Evolutionary conservation across 1,140 invertebrate genomes (phyloP), one percentile per base, ranked within the genome.

Genomic region (Macrobrachium rosenbergii): DNA sequence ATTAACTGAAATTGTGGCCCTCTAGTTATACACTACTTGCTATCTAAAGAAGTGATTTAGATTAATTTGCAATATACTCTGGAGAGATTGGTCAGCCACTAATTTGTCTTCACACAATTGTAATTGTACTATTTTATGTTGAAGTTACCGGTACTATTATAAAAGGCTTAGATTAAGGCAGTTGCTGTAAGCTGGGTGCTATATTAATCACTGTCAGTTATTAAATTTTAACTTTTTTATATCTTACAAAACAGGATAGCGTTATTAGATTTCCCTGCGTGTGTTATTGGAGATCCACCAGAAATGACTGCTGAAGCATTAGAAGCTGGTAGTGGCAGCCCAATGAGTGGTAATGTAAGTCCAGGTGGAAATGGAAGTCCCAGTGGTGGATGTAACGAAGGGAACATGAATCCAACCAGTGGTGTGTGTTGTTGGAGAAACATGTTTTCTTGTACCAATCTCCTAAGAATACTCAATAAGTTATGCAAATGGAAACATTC

Each of bases 401-500:
- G 79, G n/a, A 76, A 73, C 73, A 69, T 45, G 12, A 97, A 98
- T 92, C 96, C 98, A 90, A 96, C 96, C 23, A 96, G 98, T 90
- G 95, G 95, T 89, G 95, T 96, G 67, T 99, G 96, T 93, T 98
- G 97, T 72, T 99, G 98, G 99, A 94, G 98, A 89, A 99, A 99
- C 93, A 94, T 99, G 37, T 99, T 99, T 92, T 97, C 98, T 2
- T 99, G 98, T 91, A 99, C 28, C 99, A 76, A 99, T 92, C 99
- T 59, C 3, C 92, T 99, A 62, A 94, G 99, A 90, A 97, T 99
- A 91, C 94, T 99, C 37, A 99, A 99, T 92, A 99, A 99, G 93
- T 93, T 99, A 64, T 99, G 98, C 59, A 99, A 99, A 92, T 99
- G 98, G 97, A 99, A 99, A 92, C 98, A 99, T 92, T 99, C 98